Base-by-base conservation (phyloP, 2,113 vertebrate genomes). In the Tricholaema leucomelas region DNA sequence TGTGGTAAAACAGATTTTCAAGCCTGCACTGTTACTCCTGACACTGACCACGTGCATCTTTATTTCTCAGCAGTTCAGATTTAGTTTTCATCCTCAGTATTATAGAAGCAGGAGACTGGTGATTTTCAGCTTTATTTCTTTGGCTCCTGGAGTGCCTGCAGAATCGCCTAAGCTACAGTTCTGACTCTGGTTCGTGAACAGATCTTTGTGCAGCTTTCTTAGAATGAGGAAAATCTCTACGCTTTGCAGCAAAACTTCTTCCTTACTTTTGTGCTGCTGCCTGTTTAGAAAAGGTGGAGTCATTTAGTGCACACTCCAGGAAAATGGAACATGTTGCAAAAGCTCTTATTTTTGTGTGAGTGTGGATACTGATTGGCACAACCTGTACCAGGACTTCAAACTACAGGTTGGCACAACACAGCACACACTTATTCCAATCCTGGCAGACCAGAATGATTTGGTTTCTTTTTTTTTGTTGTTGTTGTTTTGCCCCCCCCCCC, bases 371-470 rank as follows among this genome's bases (percentile, higher is more conserved):
- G 56, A 58, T 46, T 28, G 48, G 35, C 15, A 44, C 1, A 18
- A 73, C 9, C 66, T 16, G 31, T 36, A 7, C 20, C 7, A 18
- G 71, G 59, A 28, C 38, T 65, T 86, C 70, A 61, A 30, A 46
- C 31, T 63, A 35, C 24, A 44, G 31, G 19, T 1, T 17, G 64
- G 59, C 71, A 76, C 28, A 70, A 55, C 2, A 2, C 31, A 60
- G 19, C 60, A 65, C 10, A 25, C 14, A 2, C 5, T 5, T 92
- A 67, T 91, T 17, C 76, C 44, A 83, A 66, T 42, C 8, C 36
- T 91, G 85, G 93, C 58, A 94, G 75, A 88, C 88, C 6, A 96
- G 59, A 80, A 65, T 35, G 81, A 20, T 1, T 31, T 30, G 21
- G 20, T 21, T 10, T 23, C 23, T 21, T 23, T 23, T 48, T 23